Conservation (phyloP, 2,888 invertebrate species). For the Allygus modestus region DNA sequence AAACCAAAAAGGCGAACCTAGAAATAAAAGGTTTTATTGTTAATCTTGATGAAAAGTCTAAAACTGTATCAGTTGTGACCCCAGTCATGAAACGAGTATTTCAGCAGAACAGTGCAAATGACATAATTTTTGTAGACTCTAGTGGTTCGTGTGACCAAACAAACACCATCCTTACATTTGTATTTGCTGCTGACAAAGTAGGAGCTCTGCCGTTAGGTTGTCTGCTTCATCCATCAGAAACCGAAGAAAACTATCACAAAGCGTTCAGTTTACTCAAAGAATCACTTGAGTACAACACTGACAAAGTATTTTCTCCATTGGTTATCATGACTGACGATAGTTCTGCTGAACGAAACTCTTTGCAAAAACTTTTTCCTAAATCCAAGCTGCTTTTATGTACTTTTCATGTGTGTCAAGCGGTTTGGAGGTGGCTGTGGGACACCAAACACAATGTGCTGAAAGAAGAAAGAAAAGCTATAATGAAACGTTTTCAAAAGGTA, state of each 20-base stretch:
- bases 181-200: slow-evolving; percentile 53
- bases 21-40: slow-evolving; percentile 24
- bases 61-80: slow-evolving; percentile 48
- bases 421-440: slow-evolving; percentile 49
- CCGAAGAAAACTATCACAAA: slow-evolving; percentile 50
- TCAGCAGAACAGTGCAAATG: slow-evolving; percentile 35
- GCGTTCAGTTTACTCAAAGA: slow-evolving; percentile 43
- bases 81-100: slow-evolving; percentile 48
- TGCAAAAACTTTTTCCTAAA: slow-evolving; percentile 43
- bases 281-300: slow-evolving; percentile 32
- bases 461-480: slow-evolving; percentile 48
- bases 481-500: slow-evolving; percentile 42
- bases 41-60: slow-evolving; percentile 46
- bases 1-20: slow-evolving; percentile 13
- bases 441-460: slow-evolving; percentile 35
- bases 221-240: slow-evolving; percentile 48
- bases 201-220: slow-evolving; percentile 52
- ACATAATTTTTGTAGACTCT: slow-evolving; percentile 56
- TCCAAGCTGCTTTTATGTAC: slow-evolving; percentile 42
- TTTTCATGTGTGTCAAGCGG: slow-evolving; percentile 44
- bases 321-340: slow-evolving; percentile 52
- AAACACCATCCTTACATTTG: slow-evolving; percentile 40
- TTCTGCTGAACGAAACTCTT: slow-evolving; percentile 50
- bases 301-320: slow-evolving; percentile 46
- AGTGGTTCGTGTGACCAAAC: slow-evolving; percentile 44